Percentiles rank a stretch among this genome's conserved stretches.
These are phyloP conservation scores for Drosophila nannoptera DNA, from an alignment of 1,140 invertebrate genomes.

Conservation along the genomic window DNA sequence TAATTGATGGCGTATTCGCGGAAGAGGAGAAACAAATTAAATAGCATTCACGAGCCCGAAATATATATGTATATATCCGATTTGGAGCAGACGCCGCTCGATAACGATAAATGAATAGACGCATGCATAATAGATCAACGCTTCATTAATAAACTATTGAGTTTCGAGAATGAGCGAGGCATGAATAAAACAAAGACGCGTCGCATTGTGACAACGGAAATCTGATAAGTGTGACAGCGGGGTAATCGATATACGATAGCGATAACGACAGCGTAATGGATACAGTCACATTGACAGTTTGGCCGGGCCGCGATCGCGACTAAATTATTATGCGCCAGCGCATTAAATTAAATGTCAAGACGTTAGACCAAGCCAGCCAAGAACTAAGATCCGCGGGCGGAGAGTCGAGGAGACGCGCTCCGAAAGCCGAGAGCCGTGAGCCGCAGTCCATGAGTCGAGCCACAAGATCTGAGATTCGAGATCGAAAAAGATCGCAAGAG, in stretches of 20 bases:
- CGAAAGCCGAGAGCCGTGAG: too few relatives aligned
- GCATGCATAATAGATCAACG: background rate
- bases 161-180: background rate
- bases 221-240: constrained; percentile 12
- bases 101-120: constrained; percentile 1
- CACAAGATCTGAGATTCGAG: background rate
- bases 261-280: constrained; percentile 41
- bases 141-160: constrained; percentile 1
- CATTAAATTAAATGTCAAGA: constrained; percentile 48
- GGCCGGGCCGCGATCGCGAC: constrained; percentile 10
- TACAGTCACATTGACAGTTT: constrained; percentile 34
- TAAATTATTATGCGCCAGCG: constrained; percentile 40
- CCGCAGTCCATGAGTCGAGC: too few relatives aligned
- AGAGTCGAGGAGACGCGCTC: too few relatives aligned
- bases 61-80: background rate
- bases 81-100: background rate
- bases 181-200: background rate
- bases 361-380: constrained; percentile 23
- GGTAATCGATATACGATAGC: constrained; percentile 25
- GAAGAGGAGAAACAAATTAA: too few relatives aligned
- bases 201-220: constrained; percentile 8
- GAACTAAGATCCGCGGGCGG: constrained; percentile 8
- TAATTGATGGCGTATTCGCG: too few relatives aligned
- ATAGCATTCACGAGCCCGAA: too few relatives aligned
- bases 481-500: background rate